Conservation (phyloP, 2,888 invertebrate species). For the Cremastobaeus sp. region DNA sequence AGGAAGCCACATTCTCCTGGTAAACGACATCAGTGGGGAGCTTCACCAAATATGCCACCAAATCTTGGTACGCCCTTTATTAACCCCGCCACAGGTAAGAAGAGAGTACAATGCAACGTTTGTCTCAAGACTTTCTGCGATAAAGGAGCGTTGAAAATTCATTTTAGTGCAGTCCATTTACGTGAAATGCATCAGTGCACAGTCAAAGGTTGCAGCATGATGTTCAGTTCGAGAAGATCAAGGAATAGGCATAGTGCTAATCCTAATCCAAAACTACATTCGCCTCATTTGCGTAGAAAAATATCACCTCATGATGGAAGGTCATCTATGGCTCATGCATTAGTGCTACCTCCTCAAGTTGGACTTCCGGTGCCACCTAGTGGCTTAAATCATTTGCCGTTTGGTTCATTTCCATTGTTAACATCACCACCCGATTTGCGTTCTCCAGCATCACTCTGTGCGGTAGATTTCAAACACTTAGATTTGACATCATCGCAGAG, state of each 20-base stretch:
- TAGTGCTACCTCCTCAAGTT: conserved; percentile 86
- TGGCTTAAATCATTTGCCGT: conserved; percentile 81
- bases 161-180: conserved; percentile 98
- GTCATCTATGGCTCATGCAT: conserved; percentile 90
- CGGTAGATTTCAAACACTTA: conserved; percentile 83
- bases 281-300: conserved; percentile 94
- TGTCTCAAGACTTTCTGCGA: conserved; percentile 99
- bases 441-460: conserved; percentile 79
- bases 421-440: conserved; percentile 85
- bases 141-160: conserved; percentile 99
- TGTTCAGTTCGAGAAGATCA: conserved; percentile 97
- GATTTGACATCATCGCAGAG: conserved; percentile 80
- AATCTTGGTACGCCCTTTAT: conserved; percentile 94
- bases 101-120: conserved; percentile 98
- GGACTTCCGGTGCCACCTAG: conserved; percentile 83
- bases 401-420: conserved; percentile 87
- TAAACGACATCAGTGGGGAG: conserved; percentile 84
- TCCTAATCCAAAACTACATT: conserved; percentile 98
- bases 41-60: conserved; percentile 86
- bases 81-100: conserved; percentile 95
- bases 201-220: conserved; percentile 99
- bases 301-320: conserved; percentile 96
- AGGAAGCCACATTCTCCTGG: conserved; percentile 86
- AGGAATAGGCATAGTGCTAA: conserved; percentile 98
- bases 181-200: conserved; percentile 99